Conservation (phyloP, 2,113 vertebrate genomes). For the Lophura nycthemera region DNA sequence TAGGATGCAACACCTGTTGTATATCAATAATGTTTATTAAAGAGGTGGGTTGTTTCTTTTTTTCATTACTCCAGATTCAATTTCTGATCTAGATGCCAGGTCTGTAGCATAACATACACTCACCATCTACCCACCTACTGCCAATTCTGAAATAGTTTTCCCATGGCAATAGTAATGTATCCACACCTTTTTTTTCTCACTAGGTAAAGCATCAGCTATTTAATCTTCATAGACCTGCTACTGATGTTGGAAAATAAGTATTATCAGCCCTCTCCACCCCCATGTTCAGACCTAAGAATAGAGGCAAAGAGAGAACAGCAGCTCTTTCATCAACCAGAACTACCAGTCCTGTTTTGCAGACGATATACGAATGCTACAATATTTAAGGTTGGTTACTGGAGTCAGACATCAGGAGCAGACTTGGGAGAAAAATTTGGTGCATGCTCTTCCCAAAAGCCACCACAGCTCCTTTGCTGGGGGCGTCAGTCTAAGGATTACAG, state of each 20-base stretch:
- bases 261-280: background rate
- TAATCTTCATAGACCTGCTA: background rate
- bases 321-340: background rate
- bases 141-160: background rate
- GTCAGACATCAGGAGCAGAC: background rate
- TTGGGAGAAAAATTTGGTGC: background rate
- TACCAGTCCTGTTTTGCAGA: background rate
- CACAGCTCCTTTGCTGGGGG: background rate
- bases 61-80: background rate
- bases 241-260: background rate
- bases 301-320: background rate
- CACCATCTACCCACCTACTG: background rate
- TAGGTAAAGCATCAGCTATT: background rate
- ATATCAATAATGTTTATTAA: background rate
- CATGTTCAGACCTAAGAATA: background rate
- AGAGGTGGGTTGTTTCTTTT: background rate
- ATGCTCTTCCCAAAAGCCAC: accelerated
- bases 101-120: background rate
- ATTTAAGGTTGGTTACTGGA: background rate
- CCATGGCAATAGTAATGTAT: background rate
- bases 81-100: background rate
- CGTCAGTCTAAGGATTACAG: background rate
- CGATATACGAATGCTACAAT: background rate
- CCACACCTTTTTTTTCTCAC: background rate
- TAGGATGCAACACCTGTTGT: background rate